Evolutionary conservation across 1,140 invertebrate species (phyloP), one percentile per base, ranked within the genome.

Genomic region (Dryas iulia): DNA sequence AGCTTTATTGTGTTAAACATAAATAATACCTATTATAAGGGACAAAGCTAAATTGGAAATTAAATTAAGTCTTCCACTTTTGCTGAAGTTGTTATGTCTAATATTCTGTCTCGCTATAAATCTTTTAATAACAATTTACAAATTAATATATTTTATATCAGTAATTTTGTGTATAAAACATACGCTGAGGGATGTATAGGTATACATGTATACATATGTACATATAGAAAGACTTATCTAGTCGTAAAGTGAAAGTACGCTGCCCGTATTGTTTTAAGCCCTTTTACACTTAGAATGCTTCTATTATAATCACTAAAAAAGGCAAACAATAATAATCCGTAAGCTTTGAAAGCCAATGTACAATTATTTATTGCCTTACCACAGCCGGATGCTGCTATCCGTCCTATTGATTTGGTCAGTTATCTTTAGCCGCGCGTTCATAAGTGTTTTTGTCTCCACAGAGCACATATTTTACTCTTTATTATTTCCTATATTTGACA

Each of bases 291-390:
- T 47, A 21, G 14, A 18, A 47, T 21, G 18, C 21, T 0, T 47
- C 0, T 47, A 21, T 47, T 47, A 47, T 3, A 18, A 47, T 21
- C 5, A 47, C 39, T 47, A 47, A 47, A 21, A 28, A 47, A 47
- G 14, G 39, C 39, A 21, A 47, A 47, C 39, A 47, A 47, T 47
- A 21, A 18, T 47, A 47, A 47, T 47, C 59, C 35, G 18, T 59
- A 35, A 25, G 30, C 39, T 47, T 3, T 47, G n/a, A 47, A 47
- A 47, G 39, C 39, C 39, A 67, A 67, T 54, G 59, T 81, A 80
- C 84, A 79, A 86, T 85, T 86, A 84, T 86, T 85, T 87, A 85
- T 87, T 86, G 78, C 82, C 64, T 81, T 79, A 76, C 73, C 67
- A 21, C 18, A 47, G 74, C 78, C 84, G 87, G 85, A 87, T 86